Base-by-base conservation (phyloP, 2,888 invertebrate species). In the Cartodere bifasciata region DNA sequence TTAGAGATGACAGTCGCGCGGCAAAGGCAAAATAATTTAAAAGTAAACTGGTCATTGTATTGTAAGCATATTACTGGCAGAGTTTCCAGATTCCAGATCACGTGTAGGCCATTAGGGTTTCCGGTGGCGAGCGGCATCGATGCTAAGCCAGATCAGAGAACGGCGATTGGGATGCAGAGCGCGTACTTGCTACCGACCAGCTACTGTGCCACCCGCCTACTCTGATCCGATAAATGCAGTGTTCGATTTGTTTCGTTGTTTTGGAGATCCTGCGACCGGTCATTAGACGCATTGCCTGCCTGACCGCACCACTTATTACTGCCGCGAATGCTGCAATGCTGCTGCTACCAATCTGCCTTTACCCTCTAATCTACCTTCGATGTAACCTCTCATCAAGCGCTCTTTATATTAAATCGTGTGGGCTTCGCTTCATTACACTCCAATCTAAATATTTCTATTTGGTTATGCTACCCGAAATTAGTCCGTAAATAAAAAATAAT, bases 41-140 rank as follows among this genome's bases (percentile, higher is more conserved):
- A 52, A 49, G 49, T 46, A 50, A 48, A 47, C 45, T 44, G 44
- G 45, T 51, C 52, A 53, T 55, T 54, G 55, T 54, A 54, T 56
- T 53, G 50, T 52, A 49, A 54, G 47, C 52, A 52, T 53, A 52
- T 52, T 51, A 51, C 45, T 42, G 39, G 41, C 45, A 41, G 45
- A 47, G 48, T 53, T 51, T 54, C 52, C 53, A 52, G 53, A 53
- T 53, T 53, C 54, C 55, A 53, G 53, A 56, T 58, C 57, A 58
- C 58, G 58, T 58, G 57, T 55, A 53, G 49, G 46, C 57, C 57
- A 58, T 58, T 56, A 58, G 53, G 55, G 55, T 49, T 58, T 56
- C 57, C 56, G 56, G 55, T 54, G 49, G 49, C 38, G 39, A 38
- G 35, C 36, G 44, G 39, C 39, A 34, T 40, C 40, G 16, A 16